Evolutionary conservation across 2,888 invertebrate genomes (phyloP).

Genomic region (Hyppa rectilinea): DNA sequence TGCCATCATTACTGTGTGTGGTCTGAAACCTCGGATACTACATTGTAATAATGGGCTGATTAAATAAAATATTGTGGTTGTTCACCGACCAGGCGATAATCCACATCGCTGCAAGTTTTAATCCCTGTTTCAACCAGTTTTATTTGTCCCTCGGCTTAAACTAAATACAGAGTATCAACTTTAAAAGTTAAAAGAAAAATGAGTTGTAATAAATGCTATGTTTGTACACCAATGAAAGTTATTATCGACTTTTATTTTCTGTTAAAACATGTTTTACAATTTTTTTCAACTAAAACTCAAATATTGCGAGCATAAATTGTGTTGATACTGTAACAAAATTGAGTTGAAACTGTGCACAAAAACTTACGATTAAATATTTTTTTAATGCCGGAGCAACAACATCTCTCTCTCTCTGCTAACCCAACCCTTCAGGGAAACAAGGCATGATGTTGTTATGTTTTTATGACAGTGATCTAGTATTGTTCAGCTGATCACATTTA

Average conservation of each 20-base stretch:
- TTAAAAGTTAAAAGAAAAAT: too few species aligned
- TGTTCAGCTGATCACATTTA: too few species aligned
- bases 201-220: too few species aligned
- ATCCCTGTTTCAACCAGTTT: conserved; percentile 23
- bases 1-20: not conserved
- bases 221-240: not conserved
- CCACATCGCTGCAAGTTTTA: conserved; percentile 24
- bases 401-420: too few species aligned
- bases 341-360: not conserved
- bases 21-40: conserved; percentile 4
- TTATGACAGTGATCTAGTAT: not conserved
- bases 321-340: not conserved
- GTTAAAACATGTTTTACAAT: not conserved
- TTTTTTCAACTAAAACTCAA: not conserved
- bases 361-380: too few species aligned
- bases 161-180: not conserved
- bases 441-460: too few species aligned
- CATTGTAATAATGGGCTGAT: conserved; percentile 23
- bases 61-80: conserved; percentile 37
- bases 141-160: not conserved
- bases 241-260: not conserved
- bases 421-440: too few species aligned
- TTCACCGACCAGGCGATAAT: conserved; percentile 30
- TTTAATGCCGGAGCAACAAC: too few species aligned
- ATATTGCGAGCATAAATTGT: not conserved